Base-by-base conservation (phyloP, 2,797 vertebrate species). In the Myripristis jacobus region DNA sequence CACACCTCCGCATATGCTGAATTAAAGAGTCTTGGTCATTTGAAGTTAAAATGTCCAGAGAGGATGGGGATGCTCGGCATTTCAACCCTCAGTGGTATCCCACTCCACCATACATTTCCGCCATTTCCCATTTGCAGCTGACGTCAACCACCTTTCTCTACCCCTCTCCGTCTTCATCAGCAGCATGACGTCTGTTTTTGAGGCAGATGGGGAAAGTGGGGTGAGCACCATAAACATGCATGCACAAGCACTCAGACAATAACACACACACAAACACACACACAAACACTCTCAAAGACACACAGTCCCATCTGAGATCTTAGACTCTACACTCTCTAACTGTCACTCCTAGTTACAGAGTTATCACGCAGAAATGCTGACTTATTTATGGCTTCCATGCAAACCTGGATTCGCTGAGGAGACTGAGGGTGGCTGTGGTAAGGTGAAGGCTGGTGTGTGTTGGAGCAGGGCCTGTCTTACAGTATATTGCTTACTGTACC, bases 341-440 rank as follows among this genome's bases (percentile, higher is more conserved):
- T 91, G 92, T 91, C 89, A 91, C 86, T 88, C 80, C 82, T 86
- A 87, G 86, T 93, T 91, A 91, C 87, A 89, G 88, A 85, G 86
- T 88, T 91, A 87, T 87, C 88, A 86, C 90, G 88, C 90, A 92
- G 89, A 92, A 89, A 89, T 83, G 77, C 83, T 93, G 86, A 94
- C 86, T 92, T 91, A 93, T 93, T 94, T 84, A 94, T 92, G 82
- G 63, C 80, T 82, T 91, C 89, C 87, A 91, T 90, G 88, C 89
- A 87, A 89, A 90, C 88, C 78, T 81, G 77, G 78, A 78, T 72
- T 79, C 85, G 74, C 82, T 73, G 83, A 75, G 77, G 88, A 91
- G 89, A 89, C 82, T 80, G 84, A 85, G 82, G 87, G 81, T 73
- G 82, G 76, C 69, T 65, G 65, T 52, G 85, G 58, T 24, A 53